A percentile compares a stretch with the other conserved stretches of the same genome.
phyloP scores from a whole-genome alignment of 2,888 invertebrate genomes.

The Oithona nana region DNA sequence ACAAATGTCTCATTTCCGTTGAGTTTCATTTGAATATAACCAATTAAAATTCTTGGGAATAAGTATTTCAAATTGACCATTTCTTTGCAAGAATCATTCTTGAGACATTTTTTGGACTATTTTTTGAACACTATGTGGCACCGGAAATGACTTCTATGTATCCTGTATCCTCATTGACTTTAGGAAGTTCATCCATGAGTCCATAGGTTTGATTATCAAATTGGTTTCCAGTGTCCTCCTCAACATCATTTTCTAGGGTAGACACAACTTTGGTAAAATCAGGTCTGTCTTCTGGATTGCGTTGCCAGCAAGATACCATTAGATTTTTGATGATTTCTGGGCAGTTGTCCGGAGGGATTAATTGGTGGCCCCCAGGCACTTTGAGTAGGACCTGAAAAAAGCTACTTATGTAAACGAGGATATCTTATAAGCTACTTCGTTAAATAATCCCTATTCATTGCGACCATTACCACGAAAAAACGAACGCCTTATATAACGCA shows the following conservation, averaged over 20 bases:
- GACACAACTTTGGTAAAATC: neutral
- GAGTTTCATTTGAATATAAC: no score
- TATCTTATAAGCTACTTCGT: no score
- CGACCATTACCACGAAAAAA: no score
- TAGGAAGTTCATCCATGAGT: neutral
- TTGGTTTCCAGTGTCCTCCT: neutral
- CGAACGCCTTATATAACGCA: no score
- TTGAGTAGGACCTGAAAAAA: neutral
- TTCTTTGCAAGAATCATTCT: no score
- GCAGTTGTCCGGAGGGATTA: neutral
- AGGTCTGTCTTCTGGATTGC: neutral
- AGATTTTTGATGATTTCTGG: neutral
- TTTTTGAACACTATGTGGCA: no score
- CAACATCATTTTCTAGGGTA: neutral
- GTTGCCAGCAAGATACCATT: neutral
- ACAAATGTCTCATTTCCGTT: no score
- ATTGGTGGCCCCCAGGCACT: neutral
- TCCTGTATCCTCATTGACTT: neutral
- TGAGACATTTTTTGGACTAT: no score
- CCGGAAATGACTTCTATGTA: neutral
- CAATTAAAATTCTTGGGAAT: no score
- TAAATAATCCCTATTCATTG: no score
- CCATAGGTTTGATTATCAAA: neutral
- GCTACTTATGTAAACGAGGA: no score
- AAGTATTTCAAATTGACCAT: no score